Conservation (phyloP, 2,888 invertebrate species). For the Syrphus vitripennis region DNA sequence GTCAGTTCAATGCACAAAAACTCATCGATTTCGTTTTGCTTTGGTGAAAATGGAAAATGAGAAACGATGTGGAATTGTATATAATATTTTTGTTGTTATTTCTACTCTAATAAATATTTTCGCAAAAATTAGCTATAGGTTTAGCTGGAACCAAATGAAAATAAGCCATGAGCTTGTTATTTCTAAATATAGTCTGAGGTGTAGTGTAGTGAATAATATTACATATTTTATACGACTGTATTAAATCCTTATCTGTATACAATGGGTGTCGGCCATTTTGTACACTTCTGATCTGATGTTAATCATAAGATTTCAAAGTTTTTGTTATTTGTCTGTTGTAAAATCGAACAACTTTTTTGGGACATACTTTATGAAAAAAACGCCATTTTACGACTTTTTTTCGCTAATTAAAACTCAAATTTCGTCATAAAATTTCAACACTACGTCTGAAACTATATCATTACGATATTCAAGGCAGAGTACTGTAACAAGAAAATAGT, state of each 20-base stretch:
- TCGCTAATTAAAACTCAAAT: no score
- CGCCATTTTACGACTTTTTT: no score
- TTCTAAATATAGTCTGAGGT: background rate
- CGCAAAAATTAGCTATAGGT: constrained; percentile 17
- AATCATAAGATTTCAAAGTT: no score
- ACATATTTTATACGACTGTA: background rate
- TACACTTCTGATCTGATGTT: no score
- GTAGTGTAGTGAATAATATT: background rate
- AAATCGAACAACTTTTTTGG: no score
- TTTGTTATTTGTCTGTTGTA: no score
- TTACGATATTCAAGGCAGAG: constrained; percentile 16
- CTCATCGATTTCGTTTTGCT: background rate
- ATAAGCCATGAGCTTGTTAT: background rate
- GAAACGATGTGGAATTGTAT: background rate
- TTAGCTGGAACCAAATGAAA: background rate
- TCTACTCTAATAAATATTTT: constrained; percentile 39
- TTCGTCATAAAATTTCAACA: no score
- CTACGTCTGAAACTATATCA: background rate
- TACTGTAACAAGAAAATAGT: background rate
- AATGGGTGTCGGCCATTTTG: no score
- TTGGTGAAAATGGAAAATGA: background rate
- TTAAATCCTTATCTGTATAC: background rate
- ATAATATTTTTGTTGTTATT: background rate
- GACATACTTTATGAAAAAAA: no score
- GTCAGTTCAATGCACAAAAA: background rate